These are phyloP conservation scores for Heliconius melpomene DNA, from an alignment of 1,140 invertebrate genomes.

Conservation along the genomic window DNA sequence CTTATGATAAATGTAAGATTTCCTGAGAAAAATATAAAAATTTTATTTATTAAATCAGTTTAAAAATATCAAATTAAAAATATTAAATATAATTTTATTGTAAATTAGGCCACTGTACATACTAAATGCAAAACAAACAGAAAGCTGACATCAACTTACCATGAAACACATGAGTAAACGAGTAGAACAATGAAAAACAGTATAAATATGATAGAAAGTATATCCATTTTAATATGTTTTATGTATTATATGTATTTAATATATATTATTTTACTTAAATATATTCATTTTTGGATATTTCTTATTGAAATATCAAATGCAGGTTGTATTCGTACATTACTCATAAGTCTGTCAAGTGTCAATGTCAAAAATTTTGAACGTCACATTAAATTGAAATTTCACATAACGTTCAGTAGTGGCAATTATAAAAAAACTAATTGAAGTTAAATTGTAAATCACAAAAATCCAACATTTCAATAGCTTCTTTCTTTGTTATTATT, in stretches of 20 bases:
- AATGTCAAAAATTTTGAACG: slow-evolving; percentile 25
- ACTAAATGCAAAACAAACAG: slow-evolving; percentile 49
- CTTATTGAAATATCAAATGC: slow-evolving; percentile 23
- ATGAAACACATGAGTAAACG: slow-evolving; percentile 75
- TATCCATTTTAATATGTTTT: slow-evolving; percentile 57
- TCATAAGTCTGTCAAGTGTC: slow-evolving; percentile 29
- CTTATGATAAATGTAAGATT: neutral
- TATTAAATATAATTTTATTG: neutral
- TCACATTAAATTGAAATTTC: slow-evolving; percentile 18
- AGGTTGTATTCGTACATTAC: slow-evolving; percentile 5
- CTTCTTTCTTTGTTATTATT: too few relatives aligned
- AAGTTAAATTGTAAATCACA: too few relatives aligned
- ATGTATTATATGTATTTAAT: slow-evolving; percentile 18
- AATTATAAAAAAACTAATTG: neutral
- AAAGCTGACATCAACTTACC: slow-evolving; percentile 54
- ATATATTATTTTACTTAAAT: slow-evolving; percentile 18
- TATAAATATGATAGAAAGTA: slow-evolving; percentile 49
- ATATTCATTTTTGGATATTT: slow-evolving; percentile 13
- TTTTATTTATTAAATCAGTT: neutral
- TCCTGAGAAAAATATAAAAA: neutral
- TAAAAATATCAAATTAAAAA: neutral
- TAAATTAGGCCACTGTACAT: neutral
- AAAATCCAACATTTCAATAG: too few relatives aligned
- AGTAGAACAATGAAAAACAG: slow-evolving; percentile 62
- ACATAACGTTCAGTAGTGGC: neutral